Evolutionary conservation across 2,113 vertebrate species (phyloP).

Genomic region (Carassius gibelio): DNA sequence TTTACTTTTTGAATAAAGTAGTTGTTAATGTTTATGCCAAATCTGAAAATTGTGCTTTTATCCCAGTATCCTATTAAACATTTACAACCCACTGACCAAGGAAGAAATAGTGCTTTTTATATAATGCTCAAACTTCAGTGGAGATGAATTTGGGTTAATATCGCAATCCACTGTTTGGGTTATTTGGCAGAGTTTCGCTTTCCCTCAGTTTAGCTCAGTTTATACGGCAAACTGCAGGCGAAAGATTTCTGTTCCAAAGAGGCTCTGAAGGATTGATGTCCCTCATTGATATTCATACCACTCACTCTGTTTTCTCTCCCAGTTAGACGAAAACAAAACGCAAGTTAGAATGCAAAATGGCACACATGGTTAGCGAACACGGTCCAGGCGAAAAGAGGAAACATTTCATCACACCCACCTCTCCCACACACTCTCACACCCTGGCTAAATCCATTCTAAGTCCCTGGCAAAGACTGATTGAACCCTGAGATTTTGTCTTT

Average conservation of each 20-base stretch:
- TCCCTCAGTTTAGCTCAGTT: constrained; percentile 54
- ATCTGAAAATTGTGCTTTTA: neutral
- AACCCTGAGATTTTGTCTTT: constrained; percentile 15
- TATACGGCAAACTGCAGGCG: constrained; percentile 47
- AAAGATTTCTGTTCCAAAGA: constrained; percentile 53
- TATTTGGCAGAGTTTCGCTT: constrained; percentile 52
- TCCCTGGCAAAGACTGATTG: constrained; percentile 7
- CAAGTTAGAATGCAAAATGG: constrained; percentile 51
- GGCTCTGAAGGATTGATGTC: constrained; percentile 52
- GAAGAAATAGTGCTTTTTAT: neutral
- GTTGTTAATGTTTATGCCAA: too few species aligned
- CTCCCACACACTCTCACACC: constrained; percentile 9
- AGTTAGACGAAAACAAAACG: constrained; percentile 56
- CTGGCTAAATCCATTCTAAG: neutral
- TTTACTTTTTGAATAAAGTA: neutral
- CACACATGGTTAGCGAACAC: constrained; percentile 18
- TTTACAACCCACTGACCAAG: neutral
- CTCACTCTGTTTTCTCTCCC: constrained; percentile 42
- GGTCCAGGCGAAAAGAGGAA: constrained; percentile 15
- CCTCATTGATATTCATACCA: constrained; percentile 57
- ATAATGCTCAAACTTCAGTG: constrained; percentile 9
- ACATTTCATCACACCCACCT: constrained; percentile 12
- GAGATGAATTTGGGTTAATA: constrained; percentile 41
- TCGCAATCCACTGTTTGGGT: constrained; percentile 37
- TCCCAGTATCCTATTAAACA: neutral